Evolutionary conservation across 2,113 vertebrate species (phyloP).

Genomic region (Sebastes fasciatus): DNA sequence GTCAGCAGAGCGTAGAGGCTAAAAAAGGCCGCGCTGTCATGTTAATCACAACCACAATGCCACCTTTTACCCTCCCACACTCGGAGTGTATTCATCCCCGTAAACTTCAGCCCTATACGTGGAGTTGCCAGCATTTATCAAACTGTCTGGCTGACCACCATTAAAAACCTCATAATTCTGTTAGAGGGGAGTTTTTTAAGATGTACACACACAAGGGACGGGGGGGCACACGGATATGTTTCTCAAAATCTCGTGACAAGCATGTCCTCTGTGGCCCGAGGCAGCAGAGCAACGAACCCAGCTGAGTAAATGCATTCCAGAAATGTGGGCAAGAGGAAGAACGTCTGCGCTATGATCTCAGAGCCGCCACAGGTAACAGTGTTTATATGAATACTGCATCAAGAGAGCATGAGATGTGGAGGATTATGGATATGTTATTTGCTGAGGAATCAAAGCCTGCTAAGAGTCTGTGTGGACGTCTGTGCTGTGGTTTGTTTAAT

Average conservation of each 20-base stretch:
- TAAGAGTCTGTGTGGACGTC: conserved; percentile 31
- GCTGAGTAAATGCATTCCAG: conserved; percentile 82
- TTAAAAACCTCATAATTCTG: conserved; percentile 61
- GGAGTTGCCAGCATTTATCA: conserved; percentile 57
- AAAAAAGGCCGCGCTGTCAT: conserved; percentile 41
- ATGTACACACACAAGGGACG: conserved; percentile 29
- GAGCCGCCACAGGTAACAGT: conserved; percentile 70
- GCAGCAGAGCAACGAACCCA: conserved; percentile 67
- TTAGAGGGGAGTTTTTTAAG: conserved; percentile 55
- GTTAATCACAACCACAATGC: conserved; percentile 63
- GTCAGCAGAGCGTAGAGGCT: conserved; percentile 31
- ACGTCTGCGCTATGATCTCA: conserved; percentile 63
- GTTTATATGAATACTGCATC: conserved; percentile 72
- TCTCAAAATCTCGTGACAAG: conserved; percentile 73
- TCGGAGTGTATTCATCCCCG: conserved; percentile 30
- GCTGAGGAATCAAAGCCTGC: conserved; percentile 47
- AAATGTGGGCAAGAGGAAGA: conserved; percentile 75
- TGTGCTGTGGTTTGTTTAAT: conserved; percentile 41
- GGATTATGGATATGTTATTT: conserved; percentile 52
- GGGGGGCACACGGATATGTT: conserved; percentile 57
- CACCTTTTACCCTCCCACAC: conserved; percentile 61
- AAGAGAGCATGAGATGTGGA: conserved; percentile 49
- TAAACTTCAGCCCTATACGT: conserved; percentile 12
- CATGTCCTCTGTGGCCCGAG: conserved; percentile 66
- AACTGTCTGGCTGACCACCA: conserved; percentile 50